phyloP scores from a whole-genome alignment of 2,113 vertebrate genomes.

The Eira barbara region DNA sequence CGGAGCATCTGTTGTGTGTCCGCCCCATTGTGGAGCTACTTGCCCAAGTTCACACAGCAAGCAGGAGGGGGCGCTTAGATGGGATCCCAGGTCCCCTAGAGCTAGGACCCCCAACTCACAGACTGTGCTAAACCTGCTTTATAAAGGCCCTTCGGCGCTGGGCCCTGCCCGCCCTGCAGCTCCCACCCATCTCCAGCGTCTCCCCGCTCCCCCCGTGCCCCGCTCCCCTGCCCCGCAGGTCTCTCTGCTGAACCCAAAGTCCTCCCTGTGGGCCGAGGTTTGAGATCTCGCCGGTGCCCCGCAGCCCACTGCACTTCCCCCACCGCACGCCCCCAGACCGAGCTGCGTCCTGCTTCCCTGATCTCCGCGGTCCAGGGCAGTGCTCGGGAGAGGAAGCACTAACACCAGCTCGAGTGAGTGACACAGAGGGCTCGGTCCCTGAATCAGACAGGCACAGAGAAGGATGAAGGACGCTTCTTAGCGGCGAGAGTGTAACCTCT shows the following conservation, averaged over 20 bases:
- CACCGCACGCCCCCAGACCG: background rate
- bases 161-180: background rate
- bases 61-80: background rate
- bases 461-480: background rate
- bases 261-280: background rate
- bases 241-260: background rate
- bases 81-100: background rate
- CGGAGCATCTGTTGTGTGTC: background rate
- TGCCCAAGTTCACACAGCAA: background rate
- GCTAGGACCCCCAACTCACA: too few relatives aligned
- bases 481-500: background rate
- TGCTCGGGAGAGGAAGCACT: background rate
- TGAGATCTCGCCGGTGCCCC: too few relatives aligned
- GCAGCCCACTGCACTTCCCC: background rate
- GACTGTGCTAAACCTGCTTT: background rate
- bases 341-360: background rate
- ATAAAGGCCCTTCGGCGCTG: background rate
- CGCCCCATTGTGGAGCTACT: background rate
- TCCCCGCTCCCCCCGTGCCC: fast-evolving
- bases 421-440: background rate
- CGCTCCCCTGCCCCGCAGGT: background rate
- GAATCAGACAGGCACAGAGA: background rate
- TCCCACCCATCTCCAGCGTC: background rate
- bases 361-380: fast-evolving
- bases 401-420: background rate